Conservation (phyloP, 2,797 vertebrate genomes). For the Borostomias antarcticus region DNA sequence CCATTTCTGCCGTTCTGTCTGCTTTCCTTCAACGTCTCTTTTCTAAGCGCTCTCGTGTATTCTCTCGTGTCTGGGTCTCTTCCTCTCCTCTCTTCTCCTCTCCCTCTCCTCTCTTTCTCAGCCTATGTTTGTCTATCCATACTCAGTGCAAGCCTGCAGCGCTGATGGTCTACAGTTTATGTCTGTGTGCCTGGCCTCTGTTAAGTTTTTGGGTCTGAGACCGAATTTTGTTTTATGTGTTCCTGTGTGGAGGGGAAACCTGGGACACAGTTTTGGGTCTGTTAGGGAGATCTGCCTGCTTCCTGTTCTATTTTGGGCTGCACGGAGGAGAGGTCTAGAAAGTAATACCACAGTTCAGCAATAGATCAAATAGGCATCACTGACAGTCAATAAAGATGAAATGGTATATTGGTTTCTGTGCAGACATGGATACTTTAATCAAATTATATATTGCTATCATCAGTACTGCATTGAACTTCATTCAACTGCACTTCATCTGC, state of each 20-base stretch:
- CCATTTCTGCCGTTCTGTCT: background rate
- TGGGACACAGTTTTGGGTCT: background rate
- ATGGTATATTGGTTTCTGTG: no score
- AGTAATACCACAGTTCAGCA: conserved; percentile 2
- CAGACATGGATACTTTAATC: no score
- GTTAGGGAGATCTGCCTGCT: background rate
- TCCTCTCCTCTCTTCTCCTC: conserved; percentile 5
- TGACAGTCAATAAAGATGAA: no score
- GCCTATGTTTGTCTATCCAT: background rate
- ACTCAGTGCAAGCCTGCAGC: background rate
- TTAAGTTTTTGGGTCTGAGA: background rate
- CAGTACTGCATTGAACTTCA: no score
- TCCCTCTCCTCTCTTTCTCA: background rate
- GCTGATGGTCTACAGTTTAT: background rate
- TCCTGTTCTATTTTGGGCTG: background rate
- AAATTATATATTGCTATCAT: no score
- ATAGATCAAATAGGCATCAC: background rate
- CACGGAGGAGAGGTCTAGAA: background rate
- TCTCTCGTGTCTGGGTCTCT: background rate
- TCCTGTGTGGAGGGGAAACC: background rate
- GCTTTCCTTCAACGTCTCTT: background rate
- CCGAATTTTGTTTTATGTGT: conserved; percentile 1
- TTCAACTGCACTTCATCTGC: background rate
- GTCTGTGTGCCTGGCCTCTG: background rate
- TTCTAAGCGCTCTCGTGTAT: background rate